phyloP scores from a whole-genome alignment of 2,797 vertebrate species.

The Threskiornis aethiopicus region DNA sequence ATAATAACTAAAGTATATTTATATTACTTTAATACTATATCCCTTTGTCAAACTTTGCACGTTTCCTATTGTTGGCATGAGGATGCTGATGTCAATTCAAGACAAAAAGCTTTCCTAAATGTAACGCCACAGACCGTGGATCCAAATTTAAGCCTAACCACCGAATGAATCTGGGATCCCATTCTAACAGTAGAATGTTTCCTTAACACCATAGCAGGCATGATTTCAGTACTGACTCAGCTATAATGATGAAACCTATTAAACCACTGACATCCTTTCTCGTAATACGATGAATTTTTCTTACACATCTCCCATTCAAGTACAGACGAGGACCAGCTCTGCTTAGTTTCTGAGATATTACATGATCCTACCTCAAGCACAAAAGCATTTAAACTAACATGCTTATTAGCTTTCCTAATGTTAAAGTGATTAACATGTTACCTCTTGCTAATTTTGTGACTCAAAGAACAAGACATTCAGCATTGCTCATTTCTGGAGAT shows the following conservation, averaged over 20 bases:
- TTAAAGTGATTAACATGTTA: conserved; percentile 15
- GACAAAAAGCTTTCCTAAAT: neutral
- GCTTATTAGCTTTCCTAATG: neutral
- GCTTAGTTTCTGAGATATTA: neutral
- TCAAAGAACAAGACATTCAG: conserved; percentile 6
- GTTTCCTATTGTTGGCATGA: neutral
- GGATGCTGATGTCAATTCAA: neutral
- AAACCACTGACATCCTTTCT: neutral
- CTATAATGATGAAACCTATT: neutral
- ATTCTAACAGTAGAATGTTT: neutral
- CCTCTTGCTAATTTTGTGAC: conserved; percentile 44
- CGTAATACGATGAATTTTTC: neutral
- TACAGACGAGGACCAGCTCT: neutral
- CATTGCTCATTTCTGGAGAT: neutral
- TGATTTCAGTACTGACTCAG: conserved; percentile 6
- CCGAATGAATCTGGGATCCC: neutral
- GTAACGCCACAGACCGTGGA: neutral
- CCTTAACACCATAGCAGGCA: neutral
- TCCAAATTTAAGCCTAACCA: neutral
- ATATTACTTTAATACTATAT: neutral
- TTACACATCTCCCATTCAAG: conserved; percentile 25
- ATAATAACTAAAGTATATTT: neutral
- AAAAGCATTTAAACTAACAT: neutral
- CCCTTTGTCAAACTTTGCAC: neutral
- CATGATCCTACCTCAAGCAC: neutral